These are phyloP conservation scores for Microtus montanus DNA, from an alignment of 2,113 vertebrate species.

Conservation along the genomic window DNA sequence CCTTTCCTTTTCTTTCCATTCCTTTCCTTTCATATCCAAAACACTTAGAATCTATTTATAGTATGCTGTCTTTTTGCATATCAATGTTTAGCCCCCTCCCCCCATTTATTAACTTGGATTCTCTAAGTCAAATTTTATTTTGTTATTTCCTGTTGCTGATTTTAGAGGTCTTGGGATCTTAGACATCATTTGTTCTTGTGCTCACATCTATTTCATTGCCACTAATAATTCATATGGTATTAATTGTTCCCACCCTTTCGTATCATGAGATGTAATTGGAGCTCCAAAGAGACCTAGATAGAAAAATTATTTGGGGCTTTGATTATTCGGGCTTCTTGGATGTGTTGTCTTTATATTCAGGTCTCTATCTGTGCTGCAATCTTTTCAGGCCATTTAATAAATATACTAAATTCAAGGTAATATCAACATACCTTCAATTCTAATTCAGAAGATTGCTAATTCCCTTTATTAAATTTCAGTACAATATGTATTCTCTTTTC, in stretches of 20 bases:
- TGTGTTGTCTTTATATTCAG: slow-evolving; percentile 49
- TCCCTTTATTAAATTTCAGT: slow-evolving; percentile 62
- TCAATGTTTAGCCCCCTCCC: background rate
- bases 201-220: background rate
- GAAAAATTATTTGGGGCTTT: slow-evolving; percentile 39
- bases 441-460: slow-evolving; percentile 39
- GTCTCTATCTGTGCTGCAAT: slow-evolving; percentile 32
- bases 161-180: background rate
- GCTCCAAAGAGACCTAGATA: background rate
- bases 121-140: slow-evolving; percentile 15
- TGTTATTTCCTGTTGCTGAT: slow-evolving; percentile 29
- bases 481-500: background rate
- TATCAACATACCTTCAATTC: slow-evolving; percentile 35
- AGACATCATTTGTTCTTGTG: background rate
- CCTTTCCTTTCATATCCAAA: background rate
- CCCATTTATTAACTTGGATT: slow-evolving; percentile 5
- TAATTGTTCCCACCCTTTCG: background rate
- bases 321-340: background rate
- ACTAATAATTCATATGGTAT: background rate
- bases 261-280: background rate
- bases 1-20: too few species aligned
- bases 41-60: background rate
- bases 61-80: background rate
- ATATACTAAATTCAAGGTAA: slow-evolving; percentile 38
- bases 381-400: slow-evolving; percentile 38